Conservation (phyloP, 2,113 vertebrate species). For the Argyrosomus japonicus region DNA sequence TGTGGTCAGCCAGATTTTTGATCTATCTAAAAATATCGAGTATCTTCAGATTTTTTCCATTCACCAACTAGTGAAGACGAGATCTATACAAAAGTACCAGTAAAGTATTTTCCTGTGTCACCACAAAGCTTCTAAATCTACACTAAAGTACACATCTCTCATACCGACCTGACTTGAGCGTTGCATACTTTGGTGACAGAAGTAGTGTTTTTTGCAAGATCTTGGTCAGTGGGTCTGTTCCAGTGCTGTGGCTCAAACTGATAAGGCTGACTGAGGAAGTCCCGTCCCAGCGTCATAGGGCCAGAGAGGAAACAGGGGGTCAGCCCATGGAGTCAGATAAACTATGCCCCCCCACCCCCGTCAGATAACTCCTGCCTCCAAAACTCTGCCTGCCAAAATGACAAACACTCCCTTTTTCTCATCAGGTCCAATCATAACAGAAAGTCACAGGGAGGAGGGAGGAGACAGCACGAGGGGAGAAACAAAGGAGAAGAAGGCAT, state of each 20-base stretch:
- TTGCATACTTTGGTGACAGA: constrained; percentile 55
- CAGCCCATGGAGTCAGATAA: constrained; percentile 76
- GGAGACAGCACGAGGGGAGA: not conserved
- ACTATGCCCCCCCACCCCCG: constrained; percentile 28
- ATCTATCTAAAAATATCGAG: not conserved
- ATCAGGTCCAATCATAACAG: constrained; percentile 65
- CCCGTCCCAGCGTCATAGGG: constrained; percentile 81
- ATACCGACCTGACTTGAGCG: not conserved
- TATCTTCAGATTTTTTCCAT: not conserved
- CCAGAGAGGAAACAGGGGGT: constrained; percentile 77
- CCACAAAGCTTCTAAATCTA: not conserved
- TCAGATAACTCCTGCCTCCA: constrained; percentile 33
- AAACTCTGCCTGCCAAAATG: constrained; percentile 35
- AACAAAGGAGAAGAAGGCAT: not conserved
- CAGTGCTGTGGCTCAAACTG: constrained; percentile 83
- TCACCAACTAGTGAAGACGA: not conserved
- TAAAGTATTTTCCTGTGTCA: not conserved
- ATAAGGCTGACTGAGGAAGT: constrained; percentile 86
- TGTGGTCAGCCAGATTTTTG: not conserved
- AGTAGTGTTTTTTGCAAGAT: constrained; percentile 59
- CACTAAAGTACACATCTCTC: not conserved
- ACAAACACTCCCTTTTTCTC: constrained; percentile 34
- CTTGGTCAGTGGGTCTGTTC: constrained; percentile 52
- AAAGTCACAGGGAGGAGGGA: not conserved
- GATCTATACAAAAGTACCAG: not conserved